phyloP scores from a whole-genome alignment of 1,140 invertebrate genomes.

The Carposina sasakii region DNA sequence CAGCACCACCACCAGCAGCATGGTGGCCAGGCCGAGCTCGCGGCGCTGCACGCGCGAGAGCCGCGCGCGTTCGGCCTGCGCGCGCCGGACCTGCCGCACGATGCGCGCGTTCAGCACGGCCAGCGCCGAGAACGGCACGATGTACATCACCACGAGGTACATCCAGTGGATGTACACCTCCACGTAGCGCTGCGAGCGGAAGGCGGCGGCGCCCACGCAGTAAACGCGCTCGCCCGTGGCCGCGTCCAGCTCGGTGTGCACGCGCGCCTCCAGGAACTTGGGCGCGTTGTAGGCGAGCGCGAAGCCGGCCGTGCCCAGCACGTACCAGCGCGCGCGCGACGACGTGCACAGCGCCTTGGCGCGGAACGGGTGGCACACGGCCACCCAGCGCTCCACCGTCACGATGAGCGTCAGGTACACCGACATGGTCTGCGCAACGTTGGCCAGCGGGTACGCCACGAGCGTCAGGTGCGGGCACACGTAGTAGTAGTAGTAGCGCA shows the following conservation, averaged over 20 bases:
- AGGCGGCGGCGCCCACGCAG: conserved; percentile 78
- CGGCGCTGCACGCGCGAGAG: conserved; percentile 86
- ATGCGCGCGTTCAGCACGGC: conserved; percentile 92
- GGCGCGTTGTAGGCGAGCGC: conserved; percentile 92
- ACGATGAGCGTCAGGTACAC: conserved; percentile 97
- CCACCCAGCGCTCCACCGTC: conserved; percentile 95
- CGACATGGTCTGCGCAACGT: conserved; percentile 92
- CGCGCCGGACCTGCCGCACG: conserved; percentile 87
- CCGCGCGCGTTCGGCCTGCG: conserved; percentile 86
- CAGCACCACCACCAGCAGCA: conserved; percentile 94
- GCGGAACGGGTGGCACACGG: conserved; percentile 93
- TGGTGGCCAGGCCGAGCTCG: conserved; percentile 92
- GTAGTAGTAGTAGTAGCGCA: conserved; percentile 85
- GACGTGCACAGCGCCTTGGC: conserved; percentile 93
- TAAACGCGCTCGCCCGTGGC: conserved; percentile 77
- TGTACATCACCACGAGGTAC: conserved; percentile 93
- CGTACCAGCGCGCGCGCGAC: conserved; percentile 88
- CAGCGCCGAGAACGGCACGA: conserved; percentile 88
- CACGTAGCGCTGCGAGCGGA: conserved; percentile 86
- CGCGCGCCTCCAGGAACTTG: conserved; percentile 78
- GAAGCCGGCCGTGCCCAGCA: conserved; percentile 86
- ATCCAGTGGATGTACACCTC: conserved; percentile 93
- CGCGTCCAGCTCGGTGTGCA: conserved; percentile 31
- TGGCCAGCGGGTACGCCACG: conserved; percentile 88
- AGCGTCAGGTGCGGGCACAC: conserved; percentile 87